A percentile compares a stretch with the other conserved stretches of the same genome.
These are phyloP conservation scores for Lagopus muta DNA, from an alignment of 2,113 vertebrate species.

Conservation along the genomic window DNA sequence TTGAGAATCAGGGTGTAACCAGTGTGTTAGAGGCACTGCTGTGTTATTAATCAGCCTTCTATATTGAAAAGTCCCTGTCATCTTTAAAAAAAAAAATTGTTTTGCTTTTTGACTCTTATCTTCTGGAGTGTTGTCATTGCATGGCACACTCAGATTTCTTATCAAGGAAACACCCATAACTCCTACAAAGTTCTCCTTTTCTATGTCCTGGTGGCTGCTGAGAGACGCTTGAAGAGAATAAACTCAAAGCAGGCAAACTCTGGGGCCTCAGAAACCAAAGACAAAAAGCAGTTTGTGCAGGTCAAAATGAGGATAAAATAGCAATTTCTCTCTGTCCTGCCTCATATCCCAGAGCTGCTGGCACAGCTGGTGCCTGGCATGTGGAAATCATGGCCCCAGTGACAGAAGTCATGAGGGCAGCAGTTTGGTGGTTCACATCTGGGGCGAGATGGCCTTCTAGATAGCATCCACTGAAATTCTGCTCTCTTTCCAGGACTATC, in stretches of 20 bases:
- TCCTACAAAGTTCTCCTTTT: background rate
- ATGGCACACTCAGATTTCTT: background rate
- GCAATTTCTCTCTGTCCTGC: background rate
- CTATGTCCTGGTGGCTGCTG: background rate
- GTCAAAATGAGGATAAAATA: background rate
- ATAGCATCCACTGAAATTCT: background rate
- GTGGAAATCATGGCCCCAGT: background rate
- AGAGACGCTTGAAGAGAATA: background rate
- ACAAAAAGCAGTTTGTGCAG: background rate
- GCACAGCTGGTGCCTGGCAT: background rate
- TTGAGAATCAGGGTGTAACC: background rate
- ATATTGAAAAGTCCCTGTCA: background rate
- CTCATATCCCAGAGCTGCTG: background rate
- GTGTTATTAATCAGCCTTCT: background rate
- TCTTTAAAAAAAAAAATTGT: background rate
- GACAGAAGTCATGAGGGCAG: background rate
- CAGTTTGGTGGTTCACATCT: accelerated
- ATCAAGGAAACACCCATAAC: background rate
- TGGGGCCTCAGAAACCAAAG: background rate
- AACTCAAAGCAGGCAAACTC: background rate
- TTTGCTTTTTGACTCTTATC: background rate
- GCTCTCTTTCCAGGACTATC: background rate
- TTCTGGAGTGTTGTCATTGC: background rate
- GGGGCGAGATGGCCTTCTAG: background rate
- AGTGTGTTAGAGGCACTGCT: background rate